Percentiles rank a stretch among this genome's conserved stretches.
These are phyloP conservation scores for Amazona ochrocephala DNA, from an alignment of 2,797 vertebrate species.

Conservation along the genomic window DNA sequence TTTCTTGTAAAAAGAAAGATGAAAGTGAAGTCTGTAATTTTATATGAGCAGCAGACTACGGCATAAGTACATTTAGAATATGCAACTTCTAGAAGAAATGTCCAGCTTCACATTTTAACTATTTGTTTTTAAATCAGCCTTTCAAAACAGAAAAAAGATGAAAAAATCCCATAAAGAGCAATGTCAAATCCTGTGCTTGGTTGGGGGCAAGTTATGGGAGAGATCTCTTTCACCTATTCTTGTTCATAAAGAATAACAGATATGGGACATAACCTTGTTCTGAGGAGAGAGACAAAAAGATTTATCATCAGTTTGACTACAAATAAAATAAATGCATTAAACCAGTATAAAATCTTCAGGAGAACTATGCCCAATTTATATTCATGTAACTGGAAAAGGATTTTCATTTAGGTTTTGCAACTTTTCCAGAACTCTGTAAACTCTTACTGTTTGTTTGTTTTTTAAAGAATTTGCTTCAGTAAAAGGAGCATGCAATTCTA, in stretches of 20 bases:
- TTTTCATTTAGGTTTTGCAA: conserved; percentile 16
- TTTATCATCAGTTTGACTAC: background rate
- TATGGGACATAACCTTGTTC: background rate
- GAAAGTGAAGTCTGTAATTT: conserved; percentile 82
- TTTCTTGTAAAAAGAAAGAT: conserved; percentile 83
- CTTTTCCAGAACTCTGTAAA: conserved; percentile 11
- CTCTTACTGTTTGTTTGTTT: conserved; percentile 5
- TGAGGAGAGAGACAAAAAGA: background rate
- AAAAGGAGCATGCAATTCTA: background rate
- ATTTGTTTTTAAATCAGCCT: conserved; percentile 61
- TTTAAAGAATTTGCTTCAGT: conserved; percentile 1
- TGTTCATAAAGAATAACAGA: background rate
- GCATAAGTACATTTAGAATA: conserved; percentile 73
- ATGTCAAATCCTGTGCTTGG: background rate
- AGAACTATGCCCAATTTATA: conserved; percentile 27
- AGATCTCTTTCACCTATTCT: background rate
- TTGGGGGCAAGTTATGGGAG: background rate
- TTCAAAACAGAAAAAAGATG: background rate
- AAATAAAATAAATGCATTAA: background rate
- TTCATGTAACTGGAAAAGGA: background rate
- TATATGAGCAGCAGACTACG: conserved; percentile 76
- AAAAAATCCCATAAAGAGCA: conserved; percentile 20
- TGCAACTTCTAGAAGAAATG: conserved; percentile 66
- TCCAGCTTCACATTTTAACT: conserved; percentile 60
- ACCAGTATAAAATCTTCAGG: background rate